These are phyloP conservation scores for Chaetogeoica ovagalla DNA, from an alignment of 2,888 invertebrate species.

Conservation along the genomic window DNA sequence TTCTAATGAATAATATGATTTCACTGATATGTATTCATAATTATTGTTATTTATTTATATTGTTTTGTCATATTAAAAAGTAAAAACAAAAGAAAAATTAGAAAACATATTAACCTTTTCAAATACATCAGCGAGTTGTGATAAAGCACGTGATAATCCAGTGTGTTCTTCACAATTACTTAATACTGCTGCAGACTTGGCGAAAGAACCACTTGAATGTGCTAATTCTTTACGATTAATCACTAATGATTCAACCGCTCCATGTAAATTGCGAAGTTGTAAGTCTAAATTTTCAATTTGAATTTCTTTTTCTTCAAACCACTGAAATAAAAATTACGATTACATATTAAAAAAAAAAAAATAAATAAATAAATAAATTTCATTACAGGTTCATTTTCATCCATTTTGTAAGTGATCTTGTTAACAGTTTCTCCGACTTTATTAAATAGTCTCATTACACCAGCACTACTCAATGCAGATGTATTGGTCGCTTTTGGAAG, in stretches of 20 bases:
- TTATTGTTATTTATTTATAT: no score
- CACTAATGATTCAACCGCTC: constrained; percentile 85
- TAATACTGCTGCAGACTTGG: constrained; percentile 85
- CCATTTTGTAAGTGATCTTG: constrained; percentile 98
- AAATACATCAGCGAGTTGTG: constrained; percentile 86
- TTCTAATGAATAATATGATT: neutral
- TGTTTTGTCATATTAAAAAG: no score
- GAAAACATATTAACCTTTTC: constrained; percentile 65
- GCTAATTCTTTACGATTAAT: constrained; percentile 83
- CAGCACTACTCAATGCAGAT: constrained; percentile 92
- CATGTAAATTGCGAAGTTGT: constrained; percentile 82
- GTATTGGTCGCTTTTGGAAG: constrained; percentile 94
- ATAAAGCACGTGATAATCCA: constrained; percentile 83
- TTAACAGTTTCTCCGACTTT: constrained; percentile 96
- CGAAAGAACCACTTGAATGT: constrained; percentile 76
- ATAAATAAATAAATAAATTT: neutral
- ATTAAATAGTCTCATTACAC: constrained; percentile 90
- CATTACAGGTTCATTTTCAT: constrained; percentile 92
- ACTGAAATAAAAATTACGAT: constrained; percentile 65
- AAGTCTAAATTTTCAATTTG: constrained; percentile 89
- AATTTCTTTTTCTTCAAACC: constrained; percentile 96
- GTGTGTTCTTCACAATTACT: constrained; percentile 93
- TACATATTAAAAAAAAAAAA: constrained; percentile 25
- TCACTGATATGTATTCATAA: neutral
- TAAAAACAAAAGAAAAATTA: neutral